These are phyloP conservation scores for Ectemnius lituratus DNA, from an alignment of 2,888 invertebrate genomes.

Conservation along the genomic window DNA sequence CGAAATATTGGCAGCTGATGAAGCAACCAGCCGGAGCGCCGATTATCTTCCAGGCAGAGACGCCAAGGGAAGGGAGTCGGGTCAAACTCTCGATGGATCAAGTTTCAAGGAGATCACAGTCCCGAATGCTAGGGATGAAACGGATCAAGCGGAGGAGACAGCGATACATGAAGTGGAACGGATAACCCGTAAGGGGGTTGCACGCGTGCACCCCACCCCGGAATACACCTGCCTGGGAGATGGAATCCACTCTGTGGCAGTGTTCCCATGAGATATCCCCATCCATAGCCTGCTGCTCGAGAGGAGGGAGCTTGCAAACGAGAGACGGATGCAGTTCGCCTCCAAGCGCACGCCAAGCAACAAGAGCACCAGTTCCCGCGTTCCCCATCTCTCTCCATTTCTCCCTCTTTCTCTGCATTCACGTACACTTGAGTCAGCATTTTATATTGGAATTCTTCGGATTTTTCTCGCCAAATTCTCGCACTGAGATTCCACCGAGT, in stretches of 20 bases:
- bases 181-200: slow-evolving; percentile 1
- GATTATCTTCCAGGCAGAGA: background rate
- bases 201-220: slow-evolving; percentile 17
- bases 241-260: slow-evolving; percentile 26
- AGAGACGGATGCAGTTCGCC: slow-evolving; percentile 41
- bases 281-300: background rate
- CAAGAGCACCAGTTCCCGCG: too few species aligned
- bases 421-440: slow-evolving; percentile 10
- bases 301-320: slow-evolving; percentile 36
- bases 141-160: background rate
- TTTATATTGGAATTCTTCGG: slow-evolving; percentile 62
- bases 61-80: background rate
- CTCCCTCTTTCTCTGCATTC: background rate
- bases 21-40: background rate
- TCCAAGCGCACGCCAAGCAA: too few species aligned
- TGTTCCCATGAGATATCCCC: slow-evolving; percentile 33
- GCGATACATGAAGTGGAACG: background rate
- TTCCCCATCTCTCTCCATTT: too few species aligned
- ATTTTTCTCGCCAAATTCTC: slow-evolving; percentile 55
- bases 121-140: background rate
- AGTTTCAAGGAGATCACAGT: background rate
- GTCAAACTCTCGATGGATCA: background rate
- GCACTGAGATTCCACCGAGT: slow-evolving; percentile 27
- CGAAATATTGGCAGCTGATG: slow-evolving; percentile 1
- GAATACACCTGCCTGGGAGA: slow-evolving; percentile 26